Conservation (phyloP, 2,888 invertebrate species). For the Trilocha varians region DNA sequence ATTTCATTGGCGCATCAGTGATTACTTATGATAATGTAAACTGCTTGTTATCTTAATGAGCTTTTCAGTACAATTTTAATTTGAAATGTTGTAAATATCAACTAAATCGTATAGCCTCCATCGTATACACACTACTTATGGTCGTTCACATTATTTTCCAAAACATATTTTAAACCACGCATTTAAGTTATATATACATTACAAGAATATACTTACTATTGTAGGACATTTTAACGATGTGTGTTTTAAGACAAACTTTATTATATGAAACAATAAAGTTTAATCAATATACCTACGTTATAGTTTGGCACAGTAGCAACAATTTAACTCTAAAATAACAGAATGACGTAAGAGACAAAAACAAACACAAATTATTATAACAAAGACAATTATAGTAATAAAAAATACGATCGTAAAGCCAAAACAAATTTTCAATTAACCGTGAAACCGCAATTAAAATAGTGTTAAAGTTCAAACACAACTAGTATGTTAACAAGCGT, state of each 20-base stretch:
- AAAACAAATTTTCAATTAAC: constrained; percentile 27
- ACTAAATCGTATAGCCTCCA: too few species aligned
- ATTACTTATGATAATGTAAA: constrained; percentile 38
- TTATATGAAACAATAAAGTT: too few species aligned
- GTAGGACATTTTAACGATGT: too few species aligned
- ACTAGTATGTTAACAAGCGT: constrained; percentile 28
- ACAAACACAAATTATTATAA: not conserved
- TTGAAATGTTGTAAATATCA: too few species aligned
- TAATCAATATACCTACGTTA: too few species aligned
- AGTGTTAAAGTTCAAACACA: constrained; percentile 25
- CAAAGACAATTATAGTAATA: constrained; percentile 18
- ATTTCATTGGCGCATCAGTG: constrained; percentile 33
- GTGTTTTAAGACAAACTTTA: not conserved
- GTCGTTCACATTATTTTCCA: too few species aligned
- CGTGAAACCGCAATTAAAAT: constrained; percentile 36
- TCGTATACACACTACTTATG: too few species aligned
- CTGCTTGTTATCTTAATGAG: constrained; percentile 15
- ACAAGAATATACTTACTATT: too few species aligned
- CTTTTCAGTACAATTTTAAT: not conserved
- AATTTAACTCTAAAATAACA: not conserved
- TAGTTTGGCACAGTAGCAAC: not conserved
- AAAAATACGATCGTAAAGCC: constrained; percentile 19
- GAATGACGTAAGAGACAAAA: not conserved
- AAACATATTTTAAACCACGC: too few species aligned
- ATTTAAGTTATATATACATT: too few species aligned